These are phyloP conservation scores for Pachypanchax playfairii DNA, from an alignment of 2,113 vertebrate genomes.

Conservation along the genomic window DNA sequence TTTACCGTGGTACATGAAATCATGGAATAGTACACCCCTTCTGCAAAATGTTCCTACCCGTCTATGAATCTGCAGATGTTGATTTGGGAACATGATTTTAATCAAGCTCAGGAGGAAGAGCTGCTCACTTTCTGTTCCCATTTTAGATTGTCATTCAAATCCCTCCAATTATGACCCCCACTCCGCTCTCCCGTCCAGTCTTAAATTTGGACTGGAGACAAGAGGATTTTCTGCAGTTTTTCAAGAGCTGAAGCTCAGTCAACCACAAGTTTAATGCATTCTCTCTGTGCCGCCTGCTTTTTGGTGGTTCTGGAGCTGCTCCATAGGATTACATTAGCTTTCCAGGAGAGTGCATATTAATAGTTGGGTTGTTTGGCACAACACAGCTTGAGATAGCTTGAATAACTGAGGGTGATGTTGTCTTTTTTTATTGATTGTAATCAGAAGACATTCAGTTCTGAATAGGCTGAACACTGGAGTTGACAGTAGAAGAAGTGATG, in stretches of 20 bases:
- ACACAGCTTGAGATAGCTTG: conserved; percentile 59
- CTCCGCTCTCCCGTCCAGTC: conserved; percentile 67
- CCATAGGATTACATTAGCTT: conserved; percentile 67
- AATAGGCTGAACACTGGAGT: conserved; percentile 28
- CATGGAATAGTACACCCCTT: conserved; percentile 66
- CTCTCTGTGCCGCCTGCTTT: conserved; percentile 66
- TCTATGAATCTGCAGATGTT: conserved; percentile 65
- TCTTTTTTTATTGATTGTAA: conserved; percentile 45
- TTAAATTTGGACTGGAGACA: conserved; percentile 59
- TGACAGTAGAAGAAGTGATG: not conserved
- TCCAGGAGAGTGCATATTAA: conserved; percentile 68
- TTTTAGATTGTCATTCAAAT: conserved; percentile 71
- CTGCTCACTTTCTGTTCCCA: conserved; percentile 57
- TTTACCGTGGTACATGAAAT: conserved; percentile 68
- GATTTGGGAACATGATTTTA: conserved; percentile 71
- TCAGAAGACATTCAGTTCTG: conserved; percentile 32
- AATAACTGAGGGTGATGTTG: conserved; percentile 47
- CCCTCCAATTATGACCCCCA: conserved; percentile 74
- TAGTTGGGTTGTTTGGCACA: conserved; percentile 70
- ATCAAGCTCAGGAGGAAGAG: conserved; percentile 67
- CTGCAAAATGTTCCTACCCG: conserved; percentile 66
- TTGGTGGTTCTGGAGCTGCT: conserved; percentile 66
- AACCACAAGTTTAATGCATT: conserved; percentile 74
- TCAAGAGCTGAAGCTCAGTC: conserved; percentile 74
- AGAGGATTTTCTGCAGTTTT: conserved; percentile 60